Percentiles rank a stretch among this genome's conserved stretches.
phyloP scores from a whole-genome alignment of 2,888 invertebrate species.

The Latrodectus hesperus region DNA sequence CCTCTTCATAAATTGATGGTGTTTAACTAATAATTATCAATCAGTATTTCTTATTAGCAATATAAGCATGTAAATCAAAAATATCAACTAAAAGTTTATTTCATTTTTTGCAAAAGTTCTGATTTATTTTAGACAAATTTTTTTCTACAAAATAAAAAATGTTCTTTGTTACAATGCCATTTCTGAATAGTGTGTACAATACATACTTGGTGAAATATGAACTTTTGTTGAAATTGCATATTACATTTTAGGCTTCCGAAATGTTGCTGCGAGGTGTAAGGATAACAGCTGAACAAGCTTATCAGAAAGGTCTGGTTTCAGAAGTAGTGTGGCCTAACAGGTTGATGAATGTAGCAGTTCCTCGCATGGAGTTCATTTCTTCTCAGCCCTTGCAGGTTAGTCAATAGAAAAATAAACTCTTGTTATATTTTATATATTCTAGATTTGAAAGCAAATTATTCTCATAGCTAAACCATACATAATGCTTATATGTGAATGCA shows the following conservation, averaged over 20 bases:
- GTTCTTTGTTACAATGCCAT: too few species aligned
- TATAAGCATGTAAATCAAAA: too few species aligned
- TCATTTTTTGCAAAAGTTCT: too few species aligned
- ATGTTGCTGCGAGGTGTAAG: slow-evolving; percentile 83
- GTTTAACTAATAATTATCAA: too few species aligned
- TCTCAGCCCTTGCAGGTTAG: slow-evolving; percentile 84
- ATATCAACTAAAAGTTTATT: too few species aligned
- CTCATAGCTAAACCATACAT: neutral
- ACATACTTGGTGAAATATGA: too few species aligned
- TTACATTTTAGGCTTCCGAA: slow-evolving; percentile 80
- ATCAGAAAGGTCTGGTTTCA: slow-evolving; percentile 85
- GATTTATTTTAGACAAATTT: too few species aligned
- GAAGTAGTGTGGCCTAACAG: slow-evolving; percentile 86
- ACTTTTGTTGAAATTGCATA: neutral
- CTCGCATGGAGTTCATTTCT: slow-evolving; percentile 82
- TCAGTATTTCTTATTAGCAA: too few species aligned
- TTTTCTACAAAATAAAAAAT: too few species aligned
- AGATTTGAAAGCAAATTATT: neutral
- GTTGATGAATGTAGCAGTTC: slow-evolving; percentile 84
- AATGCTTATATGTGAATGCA: too few species aligned
- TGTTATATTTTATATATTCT: neutral
- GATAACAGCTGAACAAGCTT: slow-evolving; percentile 87
- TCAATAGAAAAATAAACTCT: neutral
- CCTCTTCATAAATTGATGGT: too few species aligned
- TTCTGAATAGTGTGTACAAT: too few species aligned